phyloP scores from a whole-genome alignment of 2,113 vertebrate species.

The Colistium nudipinnis region DNA sequence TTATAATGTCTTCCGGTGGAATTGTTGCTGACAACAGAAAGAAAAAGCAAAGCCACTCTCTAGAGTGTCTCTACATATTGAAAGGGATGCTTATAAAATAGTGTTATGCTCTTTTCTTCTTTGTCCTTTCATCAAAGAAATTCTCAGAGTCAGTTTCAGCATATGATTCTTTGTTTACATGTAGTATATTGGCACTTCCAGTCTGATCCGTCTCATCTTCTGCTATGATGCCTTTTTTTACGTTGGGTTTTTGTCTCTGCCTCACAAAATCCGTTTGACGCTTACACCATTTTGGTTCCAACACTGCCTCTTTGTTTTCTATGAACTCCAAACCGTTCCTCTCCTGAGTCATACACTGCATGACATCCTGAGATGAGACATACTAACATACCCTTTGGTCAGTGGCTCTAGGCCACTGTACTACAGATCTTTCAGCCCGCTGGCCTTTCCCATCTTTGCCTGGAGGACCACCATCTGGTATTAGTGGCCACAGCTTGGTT shows the following conservation, averaged over 20 bases:
- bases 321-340: conserved; percentile 25
- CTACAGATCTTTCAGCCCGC: conserved; percentile 25
- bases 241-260: conserved; percentile 15
- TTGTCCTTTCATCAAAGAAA: conserved; percentile 26
- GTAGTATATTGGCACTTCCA: conserved; percentile 26
- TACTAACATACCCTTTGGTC: conserved; percentile 32
- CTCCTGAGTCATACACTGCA: conserved; percentile 13
- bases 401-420: conserved; percentile 52
- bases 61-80: conserved; percentile 28
- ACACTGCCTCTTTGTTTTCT: conserved; percentile 27
- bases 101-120: conserved; percentile 17
- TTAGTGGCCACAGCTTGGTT: background rate
- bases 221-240: conserved; percentile 7
- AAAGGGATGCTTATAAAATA: conserved; percentile 20
- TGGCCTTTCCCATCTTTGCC: conserved; percentile 34
- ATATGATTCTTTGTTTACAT: conserved; percentile 36
- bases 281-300: conserved; percentile 29
- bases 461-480: conserved; percentile 24
- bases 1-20: conserved; percentile 10
- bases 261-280: conserved; percentile 14
- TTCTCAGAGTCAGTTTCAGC: conserved; percentile 20
- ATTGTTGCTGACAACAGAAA: conserved; percentile 30
- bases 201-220: conserved; percentile 32
- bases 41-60: conserved; percentile 12
- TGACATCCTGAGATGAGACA: conserved; percentile 12